Evolutionary conservation across 2,888 invertebrate species (phyloP).

Genomic region (Chesias legatella): DNA sequence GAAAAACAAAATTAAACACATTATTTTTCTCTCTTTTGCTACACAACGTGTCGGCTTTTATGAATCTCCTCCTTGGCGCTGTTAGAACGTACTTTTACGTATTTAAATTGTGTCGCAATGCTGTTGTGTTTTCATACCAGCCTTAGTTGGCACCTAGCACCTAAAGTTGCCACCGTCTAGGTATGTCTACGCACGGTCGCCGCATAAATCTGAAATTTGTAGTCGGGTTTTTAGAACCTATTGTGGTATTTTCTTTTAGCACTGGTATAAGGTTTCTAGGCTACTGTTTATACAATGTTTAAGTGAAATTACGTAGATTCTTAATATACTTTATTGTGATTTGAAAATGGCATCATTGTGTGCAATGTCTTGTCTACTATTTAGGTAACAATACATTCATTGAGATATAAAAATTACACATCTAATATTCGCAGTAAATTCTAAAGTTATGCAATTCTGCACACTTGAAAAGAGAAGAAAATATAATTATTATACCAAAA

Average conservation of each 20-base stretch:
- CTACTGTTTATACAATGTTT: no score
- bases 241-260: no score
- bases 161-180: not conserved
- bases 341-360: no score
- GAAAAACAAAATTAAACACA: no score
- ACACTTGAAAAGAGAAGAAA: not conserved
- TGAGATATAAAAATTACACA: no score
- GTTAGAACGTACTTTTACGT: constrained; percentile 27
- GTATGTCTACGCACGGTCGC: constrained; percentile 1
- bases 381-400: no score
- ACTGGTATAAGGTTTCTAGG: no score
- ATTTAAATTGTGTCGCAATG: constrained; percentile 29
- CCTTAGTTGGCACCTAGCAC: constrained; percentile 4
- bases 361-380: no score
- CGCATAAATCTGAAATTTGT: not conserved
- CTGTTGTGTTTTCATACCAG: constrained; percentile 15
- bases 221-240: not conserved
- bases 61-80: constrained; percentile 26
- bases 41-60: constrained; percentile 28
- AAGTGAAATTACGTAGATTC: no score
- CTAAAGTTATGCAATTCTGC: no score
- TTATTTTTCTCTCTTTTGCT: no score
- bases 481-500: constrained; percentile 6
- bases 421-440: constrained; percentile 2
- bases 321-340: no score